phyloP scores from a whole-genome alignment of 1,140 invertebrate species.

The Paracyclopina nana region DNA sequence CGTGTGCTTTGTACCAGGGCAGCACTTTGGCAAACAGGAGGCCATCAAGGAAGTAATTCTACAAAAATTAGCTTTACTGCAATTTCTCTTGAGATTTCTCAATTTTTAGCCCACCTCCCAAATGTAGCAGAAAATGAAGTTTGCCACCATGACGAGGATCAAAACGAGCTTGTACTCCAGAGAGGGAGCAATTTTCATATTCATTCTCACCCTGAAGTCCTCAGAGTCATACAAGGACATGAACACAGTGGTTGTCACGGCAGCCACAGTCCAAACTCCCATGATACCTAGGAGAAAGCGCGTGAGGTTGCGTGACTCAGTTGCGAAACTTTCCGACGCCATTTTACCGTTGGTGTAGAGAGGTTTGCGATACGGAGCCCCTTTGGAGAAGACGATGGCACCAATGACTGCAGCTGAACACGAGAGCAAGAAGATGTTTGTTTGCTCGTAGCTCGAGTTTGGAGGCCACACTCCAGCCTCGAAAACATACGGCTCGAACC shows the following conservation, averaged over 20 bases:
- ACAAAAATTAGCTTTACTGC: not conserved
- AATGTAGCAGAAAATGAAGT: conserved; percentile 17
- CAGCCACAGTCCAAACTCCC: conserved; percentile 11
- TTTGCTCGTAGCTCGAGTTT: conserved; percentile 19
- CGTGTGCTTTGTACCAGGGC: conserved; percentile 13
- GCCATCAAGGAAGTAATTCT: conserved; percentile 15
- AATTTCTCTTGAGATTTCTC: not conserved
- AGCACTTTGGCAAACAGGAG: conserved; percentile 14
- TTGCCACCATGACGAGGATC: conserved; percentile 13
- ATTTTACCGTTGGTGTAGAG: conserved; percentile 20
- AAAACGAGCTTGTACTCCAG: conserved; percentile 13
- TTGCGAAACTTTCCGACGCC: not conserved
- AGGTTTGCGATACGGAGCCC: conserved; percentile 21
- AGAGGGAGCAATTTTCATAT: conserved; percentile 17
- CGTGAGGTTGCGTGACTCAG: not conserved
- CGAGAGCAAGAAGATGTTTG: conserved; percentile 20
- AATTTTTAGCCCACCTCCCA: conserved; percentile 20
- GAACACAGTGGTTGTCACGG: conserved; percentile 7
- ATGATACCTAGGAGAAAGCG: conserved; percentile 13
- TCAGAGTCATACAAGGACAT: conserved; percentile 14
- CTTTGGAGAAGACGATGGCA: conserved; percentile 22
- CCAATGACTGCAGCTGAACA: conserved; percentile 22
- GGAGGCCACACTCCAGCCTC: conserved; percentile 17
- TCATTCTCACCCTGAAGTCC: conserved; percentile 16
- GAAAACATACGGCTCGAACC: conserved; percentile 21